Base-by-base conservation (phyloP, 2,888 invertebrate genomes). In the Lissocephala sabroskyi region DNA sequence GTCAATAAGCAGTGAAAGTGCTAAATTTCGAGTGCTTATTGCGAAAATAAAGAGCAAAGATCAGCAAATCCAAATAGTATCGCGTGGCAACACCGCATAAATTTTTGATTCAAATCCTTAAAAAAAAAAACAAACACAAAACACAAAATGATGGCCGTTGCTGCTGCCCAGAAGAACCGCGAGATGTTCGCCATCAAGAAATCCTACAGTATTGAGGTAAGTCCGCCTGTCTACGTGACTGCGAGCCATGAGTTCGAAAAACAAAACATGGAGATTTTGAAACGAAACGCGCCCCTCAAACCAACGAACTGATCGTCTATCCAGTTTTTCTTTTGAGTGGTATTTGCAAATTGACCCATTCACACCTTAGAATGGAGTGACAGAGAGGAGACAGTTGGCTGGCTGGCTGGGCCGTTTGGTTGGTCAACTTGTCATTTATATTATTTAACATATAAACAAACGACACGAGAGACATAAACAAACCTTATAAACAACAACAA, bases 101-200 rank as follows among this genome's bases (percentile, higher is more conserved):
- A 73, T 77, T 80, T 80, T 81, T 77, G 63, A 65, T 55, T 19
- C 51, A 46, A 55, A 39, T 46, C 41, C 58, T 54, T 35, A 28
- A 49, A 52, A 36, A 30, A 49, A 54, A 53, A 49, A 52, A 61
- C 49, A 70, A 54, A 75, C 52, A 77, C 67, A 59, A 58, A 67
- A 67, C 74, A 77, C 74, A 87, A 86, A 81, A 89, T 88, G 87
- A 94, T 94, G 91, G 93, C 94, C 86, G 94, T 94, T 82, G 93
- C 94, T 84, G 93, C 94, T 85, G 94, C 94, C 65, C 94, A 95
- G 87, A 95, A 95, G 88, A 96, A 94, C 87, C 92, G 96, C 85
- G 95, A 96, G 87, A 93, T 95, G 92, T 96, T 96, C 89, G 95
- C 96, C 85, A 96, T 96, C 88, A 96, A 96, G 88, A 96, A 96